These are phyloP conservation scores for Philhelius pedissequus DNA, from an alignment of 2,888 invertebrate species.

Conservation along the genomic window DNA sequence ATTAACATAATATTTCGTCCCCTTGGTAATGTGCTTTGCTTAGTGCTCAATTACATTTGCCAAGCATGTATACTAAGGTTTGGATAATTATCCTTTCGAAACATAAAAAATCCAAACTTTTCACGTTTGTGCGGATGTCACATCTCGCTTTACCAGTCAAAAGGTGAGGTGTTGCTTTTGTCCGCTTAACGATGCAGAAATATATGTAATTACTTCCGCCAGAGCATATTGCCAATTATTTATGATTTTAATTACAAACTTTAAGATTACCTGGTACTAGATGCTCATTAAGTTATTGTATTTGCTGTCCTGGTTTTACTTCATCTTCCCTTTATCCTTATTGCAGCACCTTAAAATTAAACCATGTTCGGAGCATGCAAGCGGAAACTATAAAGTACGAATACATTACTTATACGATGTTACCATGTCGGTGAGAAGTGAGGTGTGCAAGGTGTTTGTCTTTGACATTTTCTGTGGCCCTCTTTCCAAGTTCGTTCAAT, in stretches of 20 bases:
- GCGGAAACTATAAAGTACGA: constrained; percentile 42
- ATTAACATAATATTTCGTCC: neutral
- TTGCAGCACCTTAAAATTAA: constrained; percentile 11
- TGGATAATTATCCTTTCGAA: neutral
- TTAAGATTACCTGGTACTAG: neutral
- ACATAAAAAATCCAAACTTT: neutral
- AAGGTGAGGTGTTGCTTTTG: neutral
- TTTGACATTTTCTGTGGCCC: neutral
- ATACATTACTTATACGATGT: neutral
- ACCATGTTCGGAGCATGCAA: neutral
- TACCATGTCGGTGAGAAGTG: neutral
- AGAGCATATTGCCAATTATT: constrained; percentile 54
- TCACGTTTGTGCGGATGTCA: neutral
- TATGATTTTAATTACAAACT: constrained; percentile 59
- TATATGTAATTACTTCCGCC: constrained; percentile 50
- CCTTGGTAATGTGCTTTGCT: neutral
- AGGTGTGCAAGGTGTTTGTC: neutral
- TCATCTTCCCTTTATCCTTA: neutral
- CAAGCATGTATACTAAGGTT: neutral
- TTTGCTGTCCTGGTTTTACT: constrained; percentile 36
- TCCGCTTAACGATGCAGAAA: constrained; percentile 25
- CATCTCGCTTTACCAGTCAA: neutral
- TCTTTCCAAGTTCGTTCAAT: neutral
- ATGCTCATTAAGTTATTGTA: constrained; percentile 38
- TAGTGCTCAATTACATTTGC: neutral